These are phyloP conservation scores for Uromys caudimaculatus DNA, from an alignment of 2,797 vertebrate species.

Conservation along the genomic window DNA sequence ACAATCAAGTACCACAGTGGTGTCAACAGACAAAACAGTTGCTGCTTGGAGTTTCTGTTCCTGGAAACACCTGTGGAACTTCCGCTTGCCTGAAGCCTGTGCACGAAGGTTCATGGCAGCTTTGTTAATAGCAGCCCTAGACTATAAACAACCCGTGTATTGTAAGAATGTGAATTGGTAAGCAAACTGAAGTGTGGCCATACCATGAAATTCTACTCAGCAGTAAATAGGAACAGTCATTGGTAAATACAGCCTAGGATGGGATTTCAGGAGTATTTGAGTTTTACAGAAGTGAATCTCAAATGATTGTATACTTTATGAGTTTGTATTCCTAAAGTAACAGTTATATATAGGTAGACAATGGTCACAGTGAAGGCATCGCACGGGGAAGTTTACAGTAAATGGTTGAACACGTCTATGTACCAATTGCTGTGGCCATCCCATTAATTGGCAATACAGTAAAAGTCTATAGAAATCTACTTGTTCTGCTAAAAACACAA, in stretches of 20 bases:
- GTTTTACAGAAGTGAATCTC: neutral
- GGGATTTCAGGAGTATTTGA: conserved; percentile 5
- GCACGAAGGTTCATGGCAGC: neutral
- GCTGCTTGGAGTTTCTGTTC: neutral
- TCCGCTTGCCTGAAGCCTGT: neutral
- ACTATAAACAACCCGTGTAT: neutral
- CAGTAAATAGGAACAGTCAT: neutral
- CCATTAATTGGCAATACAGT: neutral
- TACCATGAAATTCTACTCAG: neutral
- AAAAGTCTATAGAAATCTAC: neutral
- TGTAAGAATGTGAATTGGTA: neutral
- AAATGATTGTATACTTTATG: neutral
- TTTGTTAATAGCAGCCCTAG: neutral
- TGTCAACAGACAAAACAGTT: neutral
- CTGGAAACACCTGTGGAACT: neutral
- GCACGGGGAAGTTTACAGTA: neutral
- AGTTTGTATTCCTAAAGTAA: neutral
- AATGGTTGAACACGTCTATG: neutral
- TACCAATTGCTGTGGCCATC: neutral
- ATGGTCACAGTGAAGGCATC: neutral
- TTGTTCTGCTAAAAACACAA: neutral
- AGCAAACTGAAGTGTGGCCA: neutral
- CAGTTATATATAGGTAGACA: neutral
- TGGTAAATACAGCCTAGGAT: neutral
- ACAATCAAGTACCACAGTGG: neutral